Evolutionary conservation across 1,140 invertebrate genomes (phyloP).

Genomic region (Pentalonia nigronervosa): DNA sequence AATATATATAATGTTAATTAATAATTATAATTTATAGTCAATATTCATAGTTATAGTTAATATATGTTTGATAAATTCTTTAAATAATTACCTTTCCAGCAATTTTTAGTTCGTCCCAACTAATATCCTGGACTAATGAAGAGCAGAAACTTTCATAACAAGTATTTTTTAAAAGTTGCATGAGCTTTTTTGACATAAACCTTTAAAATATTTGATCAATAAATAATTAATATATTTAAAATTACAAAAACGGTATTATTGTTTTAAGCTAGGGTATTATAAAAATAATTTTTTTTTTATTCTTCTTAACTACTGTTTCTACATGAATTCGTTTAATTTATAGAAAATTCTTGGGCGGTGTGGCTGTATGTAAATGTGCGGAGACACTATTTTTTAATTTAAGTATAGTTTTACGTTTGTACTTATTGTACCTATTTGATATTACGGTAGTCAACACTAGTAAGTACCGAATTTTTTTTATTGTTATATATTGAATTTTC

Average conservation of each 20-base stretch:
- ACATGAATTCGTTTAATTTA: too few relatives aligned
- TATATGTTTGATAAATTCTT: not conserved
- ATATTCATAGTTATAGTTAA: not conserved
- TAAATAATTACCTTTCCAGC: conserved; percentile 37
- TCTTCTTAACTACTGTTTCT: not conserved
- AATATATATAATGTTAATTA: not conserved
- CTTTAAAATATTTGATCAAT: not conserved
- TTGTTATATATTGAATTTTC: too few relatives aligned
- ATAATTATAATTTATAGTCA: not conserved
- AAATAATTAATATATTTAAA: not conserved
- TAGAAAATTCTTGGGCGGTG: too few relatives aligned
- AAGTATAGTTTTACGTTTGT: too few relatives aligned
- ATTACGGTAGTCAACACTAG: too few relatives aligned
- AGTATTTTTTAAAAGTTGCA: conserved; percentile 30
- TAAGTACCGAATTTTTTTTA: too few relatives aligned
- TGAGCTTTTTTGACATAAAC: conserved; percentile 42
- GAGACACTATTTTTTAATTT: too few relatives aligned
- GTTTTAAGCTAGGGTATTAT: not conserved
- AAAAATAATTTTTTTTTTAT: not conserved
- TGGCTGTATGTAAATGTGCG: too few relatives aligned
- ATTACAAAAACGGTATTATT: not conserved
- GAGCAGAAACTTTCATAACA: conserved; percentile 36
- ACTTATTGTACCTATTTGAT: too few relatives aligned
- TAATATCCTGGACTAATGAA: conserved; percentile 42
- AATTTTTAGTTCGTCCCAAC: conserved; percentile 40